Evolutionary conservation across 2,113 vertebrate species (phyloP), one percentile per base, ranked within the genome.

Genomic region (Dissostichus mawsoni): DNA sequence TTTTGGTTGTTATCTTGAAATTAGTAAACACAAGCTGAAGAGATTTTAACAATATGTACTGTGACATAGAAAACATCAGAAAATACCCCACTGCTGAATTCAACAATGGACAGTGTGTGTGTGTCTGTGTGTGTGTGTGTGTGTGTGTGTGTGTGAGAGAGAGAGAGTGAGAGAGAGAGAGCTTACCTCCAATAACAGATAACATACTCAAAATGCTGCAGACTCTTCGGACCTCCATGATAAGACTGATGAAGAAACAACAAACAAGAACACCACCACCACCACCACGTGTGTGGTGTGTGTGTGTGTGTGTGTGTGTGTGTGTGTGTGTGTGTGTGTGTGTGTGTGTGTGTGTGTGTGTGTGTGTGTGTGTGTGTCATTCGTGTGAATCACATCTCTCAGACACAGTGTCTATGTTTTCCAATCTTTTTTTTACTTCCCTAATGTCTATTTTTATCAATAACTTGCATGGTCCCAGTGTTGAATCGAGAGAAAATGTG

Each of bases 111-210:
- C 29, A 36, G 17, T 23, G 51, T 44, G 51, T 69, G 25, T 41
- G 41, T 45, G 45, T 50, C 16, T 63, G 14, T 72, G 76, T 41
- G 36, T 51, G 53, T 50, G 9, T n/a, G n/a, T n/a, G n/a, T n/a
- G n/a, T n/a, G n/a, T n/a, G n/a, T n/a, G n/a, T n/a, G n/a, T n/a
- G n/a, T n/a, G n/a, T 59, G 20, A 33, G 33, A 33, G 33, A 33
- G 33, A 33, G 33, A 33, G 0, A 18, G 0, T 59, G 20, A 33
- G 33, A 33, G 33, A 33, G 33, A 33, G 33, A 33, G 0, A 18
- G 0, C 91, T 94, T 74, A 94, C 93, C 93, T 80, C 25, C 67
- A 5, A 55, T 18, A 23, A 25, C 1, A 41, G 74, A 45, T 23
- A 92, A 50, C 72, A 93, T 80, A 47, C 25, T 25, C 69, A 91